These are phyloP conservation scores for Apus apus DNA, from an alignment of 2,113 vertebrate genomes.

Conservation along the genomic window DNA sequence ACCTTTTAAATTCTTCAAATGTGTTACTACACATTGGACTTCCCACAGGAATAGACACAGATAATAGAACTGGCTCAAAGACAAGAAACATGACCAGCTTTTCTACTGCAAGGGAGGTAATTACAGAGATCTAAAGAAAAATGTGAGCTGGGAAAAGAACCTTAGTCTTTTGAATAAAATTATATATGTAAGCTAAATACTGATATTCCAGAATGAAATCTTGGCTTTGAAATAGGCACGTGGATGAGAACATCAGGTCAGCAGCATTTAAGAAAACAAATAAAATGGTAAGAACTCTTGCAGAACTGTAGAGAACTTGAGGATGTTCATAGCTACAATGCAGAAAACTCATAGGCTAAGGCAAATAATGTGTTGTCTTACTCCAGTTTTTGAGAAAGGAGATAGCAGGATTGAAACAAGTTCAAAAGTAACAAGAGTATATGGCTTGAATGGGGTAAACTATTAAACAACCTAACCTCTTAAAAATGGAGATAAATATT, in stretches of 20 bases:
- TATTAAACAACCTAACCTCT: not conserved
- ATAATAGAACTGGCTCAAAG: not conserved
- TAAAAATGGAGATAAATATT: not conserved
- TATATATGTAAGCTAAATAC: not conserved
- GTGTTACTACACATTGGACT: not conserved
- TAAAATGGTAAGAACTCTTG: not conserved
- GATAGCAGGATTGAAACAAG: not conserved
- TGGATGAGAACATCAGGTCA: not conserved
- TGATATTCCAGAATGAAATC: not conserved
- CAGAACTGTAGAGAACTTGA: not conserved
- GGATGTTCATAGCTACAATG: rapidly evolving
- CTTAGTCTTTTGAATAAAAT: not conserved
- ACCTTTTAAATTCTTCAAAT: not conserved
- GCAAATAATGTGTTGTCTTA: not conserved
- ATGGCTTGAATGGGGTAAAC: not conserved
- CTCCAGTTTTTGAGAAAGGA: not conserved
- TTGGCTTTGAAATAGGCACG: not conserved
- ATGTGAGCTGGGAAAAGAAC: rapidly evolving
- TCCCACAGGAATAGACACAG: too few relatives aligned
- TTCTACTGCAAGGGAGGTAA: rapidly evolving
- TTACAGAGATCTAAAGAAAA: not conserved
- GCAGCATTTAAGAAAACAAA: not conserved
- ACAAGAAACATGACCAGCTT: not conserved
- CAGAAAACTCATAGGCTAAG: not conserved
- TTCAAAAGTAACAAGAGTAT: not conserved